phyloP scores from a whole-genome alignment of 2,888 invertebrate species.

The Drosophila suboccidentalis region DNA sequence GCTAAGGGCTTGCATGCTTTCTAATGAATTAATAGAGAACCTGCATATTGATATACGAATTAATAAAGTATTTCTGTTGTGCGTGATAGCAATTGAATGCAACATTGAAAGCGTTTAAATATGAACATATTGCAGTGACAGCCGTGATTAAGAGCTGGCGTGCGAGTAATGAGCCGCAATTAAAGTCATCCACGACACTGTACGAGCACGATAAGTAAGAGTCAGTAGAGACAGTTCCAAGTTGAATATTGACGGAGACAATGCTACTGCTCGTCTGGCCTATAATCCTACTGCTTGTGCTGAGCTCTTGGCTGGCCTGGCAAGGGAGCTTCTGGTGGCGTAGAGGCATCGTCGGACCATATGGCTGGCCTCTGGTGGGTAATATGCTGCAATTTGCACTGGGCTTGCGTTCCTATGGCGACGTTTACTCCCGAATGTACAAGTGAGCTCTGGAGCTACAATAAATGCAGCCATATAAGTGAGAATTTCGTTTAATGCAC shows the following conservation, averaged over 20 bases:
- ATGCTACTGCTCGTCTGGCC: not conserved
- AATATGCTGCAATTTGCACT: constrained; percentile 71
- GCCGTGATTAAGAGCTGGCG: not conserved
- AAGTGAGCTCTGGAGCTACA: constrained; percentile 54
- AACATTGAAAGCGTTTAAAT: not conserved
- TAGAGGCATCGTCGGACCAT: constrained; percentile 64
- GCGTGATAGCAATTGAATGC: not conserved
- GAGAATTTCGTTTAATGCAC: not conserved
- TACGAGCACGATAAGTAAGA: not conserved
- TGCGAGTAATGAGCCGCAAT: not conserved
- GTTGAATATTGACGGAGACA: constrained; percentile 1
- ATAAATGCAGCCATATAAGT: not conserved
- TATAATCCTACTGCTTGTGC: not conserved
- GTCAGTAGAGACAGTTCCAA: not conserved
- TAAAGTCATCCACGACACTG: not conserved
- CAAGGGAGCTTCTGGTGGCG: constrained; percentile 70
- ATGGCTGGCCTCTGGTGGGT: constrained; percentile 71
- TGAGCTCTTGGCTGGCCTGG: constrained; percentile 40
- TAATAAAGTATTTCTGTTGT: not conserved
- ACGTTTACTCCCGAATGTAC: constrained; percentile 73
- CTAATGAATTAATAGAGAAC: too few relatives aligned
- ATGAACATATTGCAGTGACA: not conserved
- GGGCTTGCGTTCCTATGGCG: constrained; percentile 70
- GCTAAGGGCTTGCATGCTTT: too few relatives aligned
- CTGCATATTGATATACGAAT: too few relatives aligned